Conservation (phyloP, 2,113 vertebrate genomes). For the Synodontis membranacea region DNA sequence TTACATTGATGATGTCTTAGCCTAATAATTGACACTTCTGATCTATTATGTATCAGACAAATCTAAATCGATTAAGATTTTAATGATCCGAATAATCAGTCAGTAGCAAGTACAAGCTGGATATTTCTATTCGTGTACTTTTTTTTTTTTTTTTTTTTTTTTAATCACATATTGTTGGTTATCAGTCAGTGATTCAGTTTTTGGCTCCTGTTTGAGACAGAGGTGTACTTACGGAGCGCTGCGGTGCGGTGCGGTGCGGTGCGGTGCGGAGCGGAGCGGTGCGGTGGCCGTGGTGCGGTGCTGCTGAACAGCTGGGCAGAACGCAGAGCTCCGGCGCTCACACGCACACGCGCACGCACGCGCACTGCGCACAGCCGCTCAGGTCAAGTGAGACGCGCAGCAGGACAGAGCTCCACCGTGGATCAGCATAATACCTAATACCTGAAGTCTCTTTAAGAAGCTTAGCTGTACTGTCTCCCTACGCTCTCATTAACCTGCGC, state of each 20-base stretch:
- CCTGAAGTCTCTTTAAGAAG: constrained; percentile 84
- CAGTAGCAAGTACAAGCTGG: neutral
- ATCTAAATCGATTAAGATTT: neutral
- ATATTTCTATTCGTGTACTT: neutral
- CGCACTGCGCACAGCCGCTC: constrained; percentile 52
- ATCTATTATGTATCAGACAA: neutral
- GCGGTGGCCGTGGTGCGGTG: constrained; percentile 22
- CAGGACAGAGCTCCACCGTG: constrained; percentile 77
- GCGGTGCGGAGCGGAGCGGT: constrained; percentile 19
- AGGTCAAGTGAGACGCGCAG: constrained; percentile 81
- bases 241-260: constrained; percentile 10
- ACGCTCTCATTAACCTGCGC: constrained; percentile 63
- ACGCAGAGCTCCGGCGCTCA: constrained; percentile 52
- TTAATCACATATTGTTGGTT: too few species aligned
- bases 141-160: neutral
- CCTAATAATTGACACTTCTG: neutral
- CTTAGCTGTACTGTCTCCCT: constrained; percentile 74
- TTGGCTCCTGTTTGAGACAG: neutral
- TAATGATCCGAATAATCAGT: neutral
- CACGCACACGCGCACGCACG: constrained; percentile 46
- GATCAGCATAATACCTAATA: constrained; percentile 88
- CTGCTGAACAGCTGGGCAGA: constrained; percentile 34
- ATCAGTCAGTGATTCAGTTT: neutral
- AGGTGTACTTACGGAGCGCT: constrained; percentile 15
- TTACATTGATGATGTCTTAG: neutral